Conservation (phyloP, 2,888 invertebrate genomes). For the Mechanitis mazaeus region DNA sequence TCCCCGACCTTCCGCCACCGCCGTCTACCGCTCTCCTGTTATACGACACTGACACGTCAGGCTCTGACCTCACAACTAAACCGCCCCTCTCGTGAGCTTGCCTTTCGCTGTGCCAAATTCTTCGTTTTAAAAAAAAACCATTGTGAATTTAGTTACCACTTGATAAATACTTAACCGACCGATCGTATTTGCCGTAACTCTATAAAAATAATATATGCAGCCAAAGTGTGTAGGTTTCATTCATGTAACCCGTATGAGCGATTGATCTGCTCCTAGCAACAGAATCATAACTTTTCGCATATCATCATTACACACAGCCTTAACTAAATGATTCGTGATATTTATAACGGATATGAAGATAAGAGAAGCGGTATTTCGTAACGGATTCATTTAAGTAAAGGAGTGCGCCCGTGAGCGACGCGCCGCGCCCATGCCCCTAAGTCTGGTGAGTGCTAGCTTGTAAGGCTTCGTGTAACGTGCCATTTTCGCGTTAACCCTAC, state of each 20-base stretch:
- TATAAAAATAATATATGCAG: slow-evolving; percentile 43
- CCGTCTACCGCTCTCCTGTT: slow-evolving; percentile 60
- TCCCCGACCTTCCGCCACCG: slow-evolving; percentile 72
- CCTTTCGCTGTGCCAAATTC: slow-evolving; percentile 50
- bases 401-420: slow-evolving; percentile 61
- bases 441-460: slow-evolving; percentile 71
- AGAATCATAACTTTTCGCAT: slow-evolving; percentile 49
- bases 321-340: slow-evolving; percentile 55
- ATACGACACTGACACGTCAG: slow-evolving; percentile 62
- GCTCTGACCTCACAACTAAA: slow-evolving; percentile 48
- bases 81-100: slow-evolving; percentile 49
- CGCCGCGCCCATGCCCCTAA: slow-evolving; percentile 74
- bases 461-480: slow-evolving; percentile 68
- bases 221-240: slow-evolving; percentile 66
- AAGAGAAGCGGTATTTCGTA: slow-evolving; percentile 55
- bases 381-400: slow-evolving; percentile 67
- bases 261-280: slow-evolving; percentile 67
- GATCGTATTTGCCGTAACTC: slow-evolving; percentile 25
- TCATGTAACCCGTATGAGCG: slow-evolving; percentile 65
- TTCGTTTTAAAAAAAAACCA: slow-evolving; percentile 37
- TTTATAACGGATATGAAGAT: slow-evolving; percentile 54
- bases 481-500: slow-evolving; percentile 52
- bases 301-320: slow-evolving; percentile 45
- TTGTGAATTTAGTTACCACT: slow-evolving; percentile 29
- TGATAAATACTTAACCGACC: slow-evolving; percentile 20